Conservation (phyloP, 2,888 invertebrate species). For the Caenorhabditis afra region DNA sequence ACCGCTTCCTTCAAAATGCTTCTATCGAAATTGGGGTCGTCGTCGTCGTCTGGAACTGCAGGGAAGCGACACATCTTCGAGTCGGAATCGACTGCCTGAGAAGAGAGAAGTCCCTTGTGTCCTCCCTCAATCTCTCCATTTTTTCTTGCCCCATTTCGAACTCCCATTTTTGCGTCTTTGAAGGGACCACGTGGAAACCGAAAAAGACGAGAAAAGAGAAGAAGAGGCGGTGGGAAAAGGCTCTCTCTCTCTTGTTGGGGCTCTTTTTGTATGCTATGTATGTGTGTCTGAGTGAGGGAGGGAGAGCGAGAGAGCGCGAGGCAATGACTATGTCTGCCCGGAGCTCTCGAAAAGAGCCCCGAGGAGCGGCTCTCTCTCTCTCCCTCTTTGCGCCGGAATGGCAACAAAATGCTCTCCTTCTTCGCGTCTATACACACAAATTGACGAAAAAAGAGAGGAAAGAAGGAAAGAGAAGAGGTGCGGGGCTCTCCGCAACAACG, state of each 20-base stretch:
- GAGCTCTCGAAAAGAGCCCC: not conserved
- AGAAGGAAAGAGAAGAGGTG: conserved; percentile 14
- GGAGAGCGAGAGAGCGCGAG: not conserved
- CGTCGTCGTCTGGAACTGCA: too few relatives aligned
- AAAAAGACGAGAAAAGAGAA: not conserved
- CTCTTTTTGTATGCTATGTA: conserved; percentile 51
- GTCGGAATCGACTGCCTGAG: not conserved
- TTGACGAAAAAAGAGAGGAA: conserved; percentile 28
- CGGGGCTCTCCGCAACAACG: not conserved
- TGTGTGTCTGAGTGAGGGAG: conserved; percentile 25
- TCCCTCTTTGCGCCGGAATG: conserved; percentile 8
- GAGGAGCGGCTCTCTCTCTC: not conserved
- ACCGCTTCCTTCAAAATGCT: not conserved
- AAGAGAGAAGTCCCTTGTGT: not conserved
- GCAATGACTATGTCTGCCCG: not conserved
- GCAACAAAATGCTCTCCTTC: conserved; percentile 33
- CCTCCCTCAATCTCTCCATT: conserved; percentile 1
- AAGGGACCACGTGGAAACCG: conserved; percentile 1
- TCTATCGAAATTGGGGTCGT: too few relatives aligned
- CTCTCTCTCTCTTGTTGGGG: conserved; percentile 4
- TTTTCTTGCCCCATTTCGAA: not conserved
- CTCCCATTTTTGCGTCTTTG: not conserved
- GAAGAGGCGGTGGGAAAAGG: conserved; percentile 7
- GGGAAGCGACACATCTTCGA: not conserved
- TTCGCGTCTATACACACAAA: conserved; percentile 27